Evolutionary conservation across 1,140 invertebrate species (phyloP).

Genomic region (Calliopsis andreniformis): DNA sequence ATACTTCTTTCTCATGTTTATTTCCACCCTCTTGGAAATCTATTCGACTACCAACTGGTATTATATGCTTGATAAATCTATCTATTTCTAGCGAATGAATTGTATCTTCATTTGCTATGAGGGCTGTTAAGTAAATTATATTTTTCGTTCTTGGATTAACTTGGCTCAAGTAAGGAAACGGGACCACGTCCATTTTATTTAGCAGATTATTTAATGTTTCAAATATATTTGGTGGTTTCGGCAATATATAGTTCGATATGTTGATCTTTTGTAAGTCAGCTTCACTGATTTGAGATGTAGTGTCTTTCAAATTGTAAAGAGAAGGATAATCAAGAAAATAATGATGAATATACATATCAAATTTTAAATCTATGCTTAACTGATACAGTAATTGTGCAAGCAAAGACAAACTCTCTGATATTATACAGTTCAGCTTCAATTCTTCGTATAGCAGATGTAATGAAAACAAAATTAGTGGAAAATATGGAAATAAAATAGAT

Average conservation of each 20-base stretch:
- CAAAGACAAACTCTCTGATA: slow-evolving; percentile 85
- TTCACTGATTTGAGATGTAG: slow-evolving; percentile 79
- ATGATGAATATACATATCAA: slow-evolving; percentile 88
- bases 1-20: slow-evolving; percentile 71
- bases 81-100: slow-evolving; percentile 64
- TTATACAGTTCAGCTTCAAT: slow-evolving; percentile 89
- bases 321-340: slow-evolving; percentile 94
- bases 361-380: slow-evolving; percentile 88
- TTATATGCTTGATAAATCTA: slow-evolving; percentile 74
- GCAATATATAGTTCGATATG: slow-evolving; percentile 84
- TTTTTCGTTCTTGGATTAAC: slow-evolving; percentile 88
- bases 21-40: slow-evolving; percentile 72
- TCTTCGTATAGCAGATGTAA: slow-evolving; percentile 96
- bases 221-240: slow-evolving; percentile 87
- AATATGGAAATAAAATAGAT: slow-evolving; percentile 87
- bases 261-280: slow-evolving; percentile 84
- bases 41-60: slow-evolving; percentile 73
- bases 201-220: slow-evolving; percentile 86
- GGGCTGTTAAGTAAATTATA: slow-evolving; percentile 85
- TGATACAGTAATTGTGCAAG: slow-evolving; percentile 90
- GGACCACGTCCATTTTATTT: slow-evolving; percentile 76
- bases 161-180: slow-evolving; percentile 87
- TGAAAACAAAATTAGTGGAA: slow-evolving; percentile 89
- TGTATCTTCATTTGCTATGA: slow-evolving; percentile 64
- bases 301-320: slow-evolving; percentile 79